Evolutionary conservation across 2,888 invertebrate species (phyloP).

Genomic region (Oligia latruncula): DNA sequence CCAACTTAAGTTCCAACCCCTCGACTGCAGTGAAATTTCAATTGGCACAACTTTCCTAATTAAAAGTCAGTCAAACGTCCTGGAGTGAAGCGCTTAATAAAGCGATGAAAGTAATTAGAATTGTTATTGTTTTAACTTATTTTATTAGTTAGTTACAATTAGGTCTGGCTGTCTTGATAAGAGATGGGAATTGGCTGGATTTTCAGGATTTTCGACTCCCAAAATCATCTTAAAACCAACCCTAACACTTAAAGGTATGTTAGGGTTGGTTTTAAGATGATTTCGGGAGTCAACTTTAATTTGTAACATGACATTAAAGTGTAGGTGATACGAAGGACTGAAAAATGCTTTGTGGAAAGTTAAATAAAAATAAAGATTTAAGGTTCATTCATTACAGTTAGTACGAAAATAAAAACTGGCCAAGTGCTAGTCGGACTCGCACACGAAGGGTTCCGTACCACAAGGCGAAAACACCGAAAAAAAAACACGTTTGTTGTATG

Average conservation of each 20-base stretch:
- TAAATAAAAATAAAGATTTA: no score
- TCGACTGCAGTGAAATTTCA: conserved; percentile 67
- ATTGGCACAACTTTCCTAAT: conserved; percentile 80
- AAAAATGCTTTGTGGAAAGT: no score
- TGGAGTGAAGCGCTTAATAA: conserved; percentile 71
- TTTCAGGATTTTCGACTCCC: neutral
- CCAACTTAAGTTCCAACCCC: conserved; percentile 40
- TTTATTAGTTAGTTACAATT: conserved; percentile 58
- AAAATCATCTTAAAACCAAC: no score
- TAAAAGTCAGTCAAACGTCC: conserved; percentile 80
- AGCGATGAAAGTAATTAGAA: conserved; percentile 72
- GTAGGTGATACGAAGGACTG: no score
- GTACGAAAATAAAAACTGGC: no score
- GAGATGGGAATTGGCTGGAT: neutral
- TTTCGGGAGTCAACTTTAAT: neutral
- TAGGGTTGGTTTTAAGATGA: neutral
- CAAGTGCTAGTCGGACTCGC: no score
- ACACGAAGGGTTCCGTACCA: no score
- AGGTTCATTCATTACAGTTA: no score
- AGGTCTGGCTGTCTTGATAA: conserved; percentile 25
- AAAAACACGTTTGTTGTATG: no score
- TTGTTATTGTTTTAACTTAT: conserved; percentile 66
- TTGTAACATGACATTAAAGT: neutral
- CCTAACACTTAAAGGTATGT: no score
- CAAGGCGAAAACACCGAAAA: no score